phyloP scores from a whole-genome alignment of 2,888 invertebrate genomes.

The Agrochola lychnidis region DNA sequence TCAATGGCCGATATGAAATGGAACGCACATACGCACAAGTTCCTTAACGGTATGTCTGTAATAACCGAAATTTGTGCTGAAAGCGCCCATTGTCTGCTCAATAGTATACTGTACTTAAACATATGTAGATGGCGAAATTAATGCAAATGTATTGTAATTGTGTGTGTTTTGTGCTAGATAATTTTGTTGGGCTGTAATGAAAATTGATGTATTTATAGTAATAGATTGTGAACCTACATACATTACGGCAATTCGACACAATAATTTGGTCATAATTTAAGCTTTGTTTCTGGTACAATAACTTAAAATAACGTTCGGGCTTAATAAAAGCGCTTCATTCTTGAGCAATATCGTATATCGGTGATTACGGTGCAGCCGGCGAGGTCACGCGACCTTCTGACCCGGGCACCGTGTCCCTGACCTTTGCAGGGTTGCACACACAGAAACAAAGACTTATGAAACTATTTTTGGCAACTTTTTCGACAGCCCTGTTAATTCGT shows the following conservation, averaged over 20 bases:
- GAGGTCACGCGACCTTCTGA: conserved; percentile 64
- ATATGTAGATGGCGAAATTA: conserved; percentile 50
- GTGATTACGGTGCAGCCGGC: conserved; percentile 68
- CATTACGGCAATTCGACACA: conserved; percentile 20
- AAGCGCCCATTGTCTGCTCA: conserved; percentile 60
- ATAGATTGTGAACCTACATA: not conserved
- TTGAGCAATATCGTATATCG: conserved; percentile 68
- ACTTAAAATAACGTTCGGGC: conserved; percentile 38
- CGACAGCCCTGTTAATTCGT: conserved; percentile 18
- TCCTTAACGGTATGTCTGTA: conserved; percentile 76
- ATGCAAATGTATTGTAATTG: conserved; percentile 57
- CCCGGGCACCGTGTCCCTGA: conserved; percentile 67
- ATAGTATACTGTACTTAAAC: conserved; percentile 44
- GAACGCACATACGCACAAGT: conserved; percentile 75
- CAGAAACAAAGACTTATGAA: conserved; percentile 36
- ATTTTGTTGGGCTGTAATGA: conserved; percentile 33
- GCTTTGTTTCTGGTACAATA: conserved; percentile 33
- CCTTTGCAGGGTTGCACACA: conserved; percentile 62
- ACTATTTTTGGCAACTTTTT: conserved; percentile 54
- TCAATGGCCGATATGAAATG: conserved; percentile 84
- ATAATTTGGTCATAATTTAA: conserved; percentile 38
- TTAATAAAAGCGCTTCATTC: conserved; percentile 57
- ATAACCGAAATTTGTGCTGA: conserved; percentile 73
- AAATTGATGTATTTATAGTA: conserved; percentile 35
- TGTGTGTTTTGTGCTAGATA: conserved; percentile 34